Evolutionary conservation across 2,113 vertebrate genomes (phyloP), one percentile per base, ranked within the genome.

Genomic region (Actenoides hombroni): DNA sequence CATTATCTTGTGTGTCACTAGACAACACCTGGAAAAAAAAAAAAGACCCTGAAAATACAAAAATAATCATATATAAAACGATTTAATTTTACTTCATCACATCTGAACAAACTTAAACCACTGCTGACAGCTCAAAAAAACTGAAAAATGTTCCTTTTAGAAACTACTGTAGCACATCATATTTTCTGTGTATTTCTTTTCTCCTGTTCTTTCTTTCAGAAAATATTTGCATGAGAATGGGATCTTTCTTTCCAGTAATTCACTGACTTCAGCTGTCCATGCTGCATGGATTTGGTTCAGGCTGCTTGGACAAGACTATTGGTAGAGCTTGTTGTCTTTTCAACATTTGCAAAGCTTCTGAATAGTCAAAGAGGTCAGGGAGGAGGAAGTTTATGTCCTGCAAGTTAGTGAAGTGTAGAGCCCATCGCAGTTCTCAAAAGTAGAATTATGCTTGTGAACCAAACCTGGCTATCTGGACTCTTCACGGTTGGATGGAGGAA

Each of bases 71-170:
- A 71, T 68, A 87, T 25, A 39, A 87, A 91, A 92, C 91, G 37
- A 96, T 94, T 96, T 94, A 37, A 86, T 81, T 96, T 96, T 87
- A 48, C 88, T 63, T 88, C 83, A 88, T 88, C 76, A 92, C 39
- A 87, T 96, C 93, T 88, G 76, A 95, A 91, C 91, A 83, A 95
- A 86, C 71, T 90, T 83, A 92, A 97, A 93, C 83, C 90, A 75
- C 18, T 93, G 91, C 88, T 97, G 64, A 92, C 91, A 96, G 75
- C 48, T 92, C 49, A 59, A 83, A 73, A 92, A 92, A 71, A 67
- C 75, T 92, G 65, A 73, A 94, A 91, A 95, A 83, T 67, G 11
- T 61, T 83, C 37, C 69, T 85, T 85, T 94, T 80, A 49, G 74
- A 78, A 89, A 83, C 25, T 44, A 68, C 63, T 29, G 48, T 18